phyloP scores from a whole-genome alignment of 2,888 invertebrate genomes.

The Leptinotarsa haldemani region DNA sequence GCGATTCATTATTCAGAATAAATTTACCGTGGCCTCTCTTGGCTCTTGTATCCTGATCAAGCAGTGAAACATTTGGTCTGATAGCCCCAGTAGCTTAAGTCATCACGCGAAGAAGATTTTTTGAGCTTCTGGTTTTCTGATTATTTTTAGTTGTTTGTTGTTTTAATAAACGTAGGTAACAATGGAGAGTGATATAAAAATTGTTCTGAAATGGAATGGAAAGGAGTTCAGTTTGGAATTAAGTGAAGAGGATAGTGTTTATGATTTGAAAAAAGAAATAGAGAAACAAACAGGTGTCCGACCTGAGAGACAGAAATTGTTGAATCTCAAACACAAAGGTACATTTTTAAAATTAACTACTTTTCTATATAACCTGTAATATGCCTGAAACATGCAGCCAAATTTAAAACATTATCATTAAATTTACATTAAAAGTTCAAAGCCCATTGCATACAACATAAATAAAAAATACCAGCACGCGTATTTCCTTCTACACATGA shows the following conservation, averaged over 20 bases:
- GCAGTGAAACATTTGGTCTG: no score
- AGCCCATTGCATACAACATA: no score
- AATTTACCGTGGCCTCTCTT: no score
- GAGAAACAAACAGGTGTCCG: constrained; percentile 89
- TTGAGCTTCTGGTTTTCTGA: not conserved
- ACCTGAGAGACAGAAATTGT: constrained; percentile 92
- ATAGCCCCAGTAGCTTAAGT: no score
- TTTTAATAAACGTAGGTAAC: not conserved
- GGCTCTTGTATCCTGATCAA: no score
- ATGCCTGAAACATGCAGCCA: no score
- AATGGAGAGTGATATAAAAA: constrained; percentile 62
- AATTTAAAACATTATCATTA: no score
- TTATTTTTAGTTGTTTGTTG: not conserved
- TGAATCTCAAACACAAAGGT: constrained; percentile 95
- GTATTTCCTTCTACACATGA: no score
- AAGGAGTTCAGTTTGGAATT: constrained; percentile 88
- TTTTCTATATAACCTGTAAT: not conserved
- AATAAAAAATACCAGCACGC: no score
- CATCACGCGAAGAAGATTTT: not conserved
- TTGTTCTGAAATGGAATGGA: constrained; percentile 93
- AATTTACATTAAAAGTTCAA: no score
- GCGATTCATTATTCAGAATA: no score
- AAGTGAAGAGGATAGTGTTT: constrained; percentile 82
- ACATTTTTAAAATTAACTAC: constrained; percentile 41
- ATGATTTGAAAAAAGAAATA: constrained; percentile 85